Evolutionary conservation across 2,797 vertebrate genomes (phyloP).

Genomic region (Xyrichtys novacula): DNA sequence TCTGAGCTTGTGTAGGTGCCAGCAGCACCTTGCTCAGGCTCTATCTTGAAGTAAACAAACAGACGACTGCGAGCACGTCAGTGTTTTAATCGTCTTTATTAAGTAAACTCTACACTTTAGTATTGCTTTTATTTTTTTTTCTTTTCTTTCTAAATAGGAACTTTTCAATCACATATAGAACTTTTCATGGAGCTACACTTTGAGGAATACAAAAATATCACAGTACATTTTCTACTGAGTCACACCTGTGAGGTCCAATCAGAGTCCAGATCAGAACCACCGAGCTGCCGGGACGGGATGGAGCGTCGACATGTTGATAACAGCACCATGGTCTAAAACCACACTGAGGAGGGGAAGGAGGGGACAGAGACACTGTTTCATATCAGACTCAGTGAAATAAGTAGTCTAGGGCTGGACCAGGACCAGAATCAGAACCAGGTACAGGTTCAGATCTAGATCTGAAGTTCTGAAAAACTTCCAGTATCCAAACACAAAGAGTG

Average conservation of each 20-base stretch:
- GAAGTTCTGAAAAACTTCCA: neutral
- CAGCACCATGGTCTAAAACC: slow-evolving; percentile 57
- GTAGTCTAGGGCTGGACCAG: neutral
- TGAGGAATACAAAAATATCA: slow-evolving; percentile 90
- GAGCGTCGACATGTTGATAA: slow-evolving; percentile 55
- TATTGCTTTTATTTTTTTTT: slow-evolving; percentile 84
- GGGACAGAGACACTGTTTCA: neutral
- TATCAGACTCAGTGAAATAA: neutral
- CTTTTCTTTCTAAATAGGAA: slow-evolving; percentile 84
- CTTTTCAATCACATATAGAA: slow-evolving; percentile 80
- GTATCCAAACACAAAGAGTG: neutral
- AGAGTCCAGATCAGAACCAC: slow-evolving; percentile 64
- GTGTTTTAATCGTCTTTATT: slow-evolving; percentile 87
- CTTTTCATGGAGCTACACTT: slow-evolving; percentile 84
- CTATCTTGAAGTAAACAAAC: neutral
- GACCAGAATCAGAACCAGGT: neutral
- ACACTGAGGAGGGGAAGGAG: neutral
- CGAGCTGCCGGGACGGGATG: slow-evolving; percentile 68
- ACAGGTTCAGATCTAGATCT: no score
- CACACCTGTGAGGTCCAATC: slow-evolving; percentile 58
- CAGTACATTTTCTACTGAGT: slow-evolving; percentile 87
- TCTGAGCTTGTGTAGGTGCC: no score
- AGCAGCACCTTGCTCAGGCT: no score
- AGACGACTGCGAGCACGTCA: slow-evolving; percentile 8
- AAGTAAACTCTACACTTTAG: slow-evolving; percentile 87